Conservation (phyloP, 1,140 invertebrate genomes). For the Drosophila nebulosa region DNA sequence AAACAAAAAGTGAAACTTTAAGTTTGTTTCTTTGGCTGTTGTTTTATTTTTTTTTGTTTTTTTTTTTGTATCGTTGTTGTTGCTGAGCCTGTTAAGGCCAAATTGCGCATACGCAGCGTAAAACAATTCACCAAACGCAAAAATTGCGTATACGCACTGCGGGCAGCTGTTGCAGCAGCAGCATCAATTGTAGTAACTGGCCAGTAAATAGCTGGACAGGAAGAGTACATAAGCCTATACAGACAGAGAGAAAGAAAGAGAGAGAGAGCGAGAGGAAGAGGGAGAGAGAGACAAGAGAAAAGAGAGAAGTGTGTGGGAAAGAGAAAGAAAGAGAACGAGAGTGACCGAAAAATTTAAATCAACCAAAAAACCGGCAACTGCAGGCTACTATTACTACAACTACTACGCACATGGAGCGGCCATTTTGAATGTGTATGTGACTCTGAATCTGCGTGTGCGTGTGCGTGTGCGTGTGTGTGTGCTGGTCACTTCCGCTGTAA, state of each 20-base stretch:
- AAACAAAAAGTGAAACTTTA: constrained; percentile 62
- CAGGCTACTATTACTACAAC: constrained; percentile 48
- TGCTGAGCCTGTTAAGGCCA: constrained; percentile 3
- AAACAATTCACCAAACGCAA: constrained; percentile 10
- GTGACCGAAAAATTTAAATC: constrained; percentile 71
- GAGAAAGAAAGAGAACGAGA: constrained; percentile 4
- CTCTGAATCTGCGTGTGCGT: not conserved
- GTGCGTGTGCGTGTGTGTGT: constrained; percentile 9
- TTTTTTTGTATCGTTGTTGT: not conserved
- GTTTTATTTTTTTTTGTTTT: too few species aligned
- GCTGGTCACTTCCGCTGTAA: constrained; percentile 65
- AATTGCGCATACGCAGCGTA: constrained; percentile 62
- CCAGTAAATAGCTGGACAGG: constrained; percentile 23
- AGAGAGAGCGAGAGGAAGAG: not conserved
- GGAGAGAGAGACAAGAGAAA: not conserved
- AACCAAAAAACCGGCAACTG: constrained; percentile 66
- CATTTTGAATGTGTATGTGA: constrained; percentile 30
- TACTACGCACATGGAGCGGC: constrained; percentile 48
- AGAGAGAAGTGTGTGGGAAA: not conserved
- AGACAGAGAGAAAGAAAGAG: not conserved
- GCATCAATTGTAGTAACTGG: constrained; percentile 29
- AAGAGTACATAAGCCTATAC: constrained; percentile 25
- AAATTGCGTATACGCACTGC: constrained; percentile 65
- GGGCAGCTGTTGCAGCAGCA: constrained; percentile 44
- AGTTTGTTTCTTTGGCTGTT: constrained; percentile 4